A percentile compares a stretch with the other conserved stretches of the same genome.
phyloP scores from a whole-genome alignment of 2,888 invertebrate species.

The Himalopsyche tibetana region DNA sequence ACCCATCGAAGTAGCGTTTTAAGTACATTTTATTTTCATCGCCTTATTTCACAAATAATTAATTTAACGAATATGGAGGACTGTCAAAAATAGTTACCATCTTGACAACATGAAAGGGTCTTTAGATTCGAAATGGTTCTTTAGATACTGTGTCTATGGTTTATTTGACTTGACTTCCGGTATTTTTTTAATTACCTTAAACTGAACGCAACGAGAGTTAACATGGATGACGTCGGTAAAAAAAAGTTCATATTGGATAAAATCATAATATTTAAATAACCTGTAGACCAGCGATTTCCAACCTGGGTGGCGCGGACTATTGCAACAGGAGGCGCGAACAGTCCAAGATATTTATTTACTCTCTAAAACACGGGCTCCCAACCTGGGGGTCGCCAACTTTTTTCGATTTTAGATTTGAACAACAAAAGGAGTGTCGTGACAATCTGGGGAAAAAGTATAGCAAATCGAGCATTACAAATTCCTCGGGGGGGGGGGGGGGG shows the following conservation, averaged over 20 bases:
- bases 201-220: neutral
- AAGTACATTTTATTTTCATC: neutral
- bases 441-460: too few species aligned
- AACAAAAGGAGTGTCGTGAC: too few species aligned
- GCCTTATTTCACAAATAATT: conserved; percentile 14
- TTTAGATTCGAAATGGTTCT: conserved; percentile 34
- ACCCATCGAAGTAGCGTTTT: neutral
- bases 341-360: too few species aligned
- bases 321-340: too few species aligned
- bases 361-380: too few species aligned
- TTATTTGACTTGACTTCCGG: neutral
- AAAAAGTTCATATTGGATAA: neutral
- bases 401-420: too few species aligned
- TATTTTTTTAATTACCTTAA: neutral
- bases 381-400: too few species aligned
- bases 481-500: too few species aligned
- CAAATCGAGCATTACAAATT: too few species aligned
- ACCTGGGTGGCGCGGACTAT: too few species aligned
- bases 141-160: neutral
- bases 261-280: too few species aligned
- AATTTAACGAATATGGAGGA: neutral
- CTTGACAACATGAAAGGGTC: conserved; percentile 45
- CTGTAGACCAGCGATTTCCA: too few species aligned
- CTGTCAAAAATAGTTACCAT: conserved; percentile 1
- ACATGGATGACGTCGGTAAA: neutral